Base-by-base conservation (phyloP, 2,888 invertebrate species). In the Athalia rosae region DNA sequence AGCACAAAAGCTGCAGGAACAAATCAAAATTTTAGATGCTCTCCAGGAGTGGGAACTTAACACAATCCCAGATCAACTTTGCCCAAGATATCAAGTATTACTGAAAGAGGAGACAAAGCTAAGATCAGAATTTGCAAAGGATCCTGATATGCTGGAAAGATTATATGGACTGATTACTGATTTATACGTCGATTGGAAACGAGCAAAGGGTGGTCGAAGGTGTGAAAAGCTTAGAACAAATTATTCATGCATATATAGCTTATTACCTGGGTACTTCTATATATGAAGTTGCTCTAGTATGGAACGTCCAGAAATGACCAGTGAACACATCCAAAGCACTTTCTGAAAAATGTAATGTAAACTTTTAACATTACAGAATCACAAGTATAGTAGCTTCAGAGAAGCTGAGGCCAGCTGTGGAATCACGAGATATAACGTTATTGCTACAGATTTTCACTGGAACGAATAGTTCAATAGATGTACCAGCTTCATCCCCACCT, bases 131-230 rank as follows among this genome's bases (percentile, higher is more conserved):
- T 81, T 85, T 77, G 47, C 80, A 0, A 87, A 84, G 59, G 86
- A 89, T 66, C 81, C 83, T 3, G 86, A 88, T 9, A 80, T 87
- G 48, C 80, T 87, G 43, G 84, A 86, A 48, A 85, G 87, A 64
- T 80, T 90, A 50, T 82, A 89, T 8, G 85, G 82, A 5, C 81
- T 84, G 3, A 80, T 90, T 4, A 86, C 84, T 0, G 88, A 89
- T 78, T 83, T 90, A 13, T 90, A 89, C 63, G 87, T 90, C 5
- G 89, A 90, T 71, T 90, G 89, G 89, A 87, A 89, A 79, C 86
- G 87, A 62, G 87, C 89, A 0, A 87, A 85, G 79, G 86, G 87
- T 63, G 85, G 85, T 61, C 85, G 85, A 77, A 89, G 88, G 89
- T 89, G 43, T 69, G 9, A 28, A 47, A 45, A 71, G n/a, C 9